Conservation (phyloP, 2,797 vertebrate species). For the Schizopygopsis pylzovi region DNA sequence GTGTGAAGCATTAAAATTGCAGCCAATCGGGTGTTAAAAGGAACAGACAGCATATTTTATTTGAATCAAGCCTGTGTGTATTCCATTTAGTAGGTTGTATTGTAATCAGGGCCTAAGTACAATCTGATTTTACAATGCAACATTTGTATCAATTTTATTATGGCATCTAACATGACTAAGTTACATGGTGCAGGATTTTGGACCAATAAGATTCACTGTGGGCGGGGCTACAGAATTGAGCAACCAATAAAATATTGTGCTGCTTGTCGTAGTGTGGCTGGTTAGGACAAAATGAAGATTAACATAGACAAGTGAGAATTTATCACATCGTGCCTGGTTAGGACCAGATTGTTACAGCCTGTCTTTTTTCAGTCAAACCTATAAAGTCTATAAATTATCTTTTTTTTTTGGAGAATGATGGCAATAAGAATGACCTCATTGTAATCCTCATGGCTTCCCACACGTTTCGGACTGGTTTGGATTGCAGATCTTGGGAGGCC, state of each 20-base stretch:
- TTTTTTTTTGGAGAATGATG: background rate
- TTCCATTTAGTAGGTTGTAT: background rate
- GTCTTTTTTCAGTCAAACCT: background rate
- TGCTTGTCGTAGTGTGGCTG: background rate
- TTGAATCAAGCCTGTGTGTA: background rate
- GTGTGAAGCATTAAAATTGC: no score
- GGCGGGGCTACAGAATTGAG: no score
- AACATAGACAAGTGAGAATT: background rate
- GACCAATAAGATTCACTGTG: background rate
- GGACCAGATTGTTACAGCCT: background rate
- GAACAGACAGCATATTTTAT: background rate
- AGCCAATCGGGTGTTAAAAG: background rate
- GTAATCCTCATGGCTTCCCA: conserved; percentile 14
- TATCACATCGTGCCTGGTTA: background rate
- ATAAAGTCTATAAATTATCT: background rate
- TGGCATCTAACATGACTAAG: background rate
- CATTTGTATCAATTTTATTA: background rate
- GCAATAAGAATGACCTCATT: conserved; percentile 8
- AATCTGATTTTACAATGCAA: background rate
- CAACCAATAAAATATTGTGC: background rate
- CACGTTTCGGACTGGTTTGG: conserved; percentile 34
- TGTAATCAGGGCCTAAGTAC: background rate
- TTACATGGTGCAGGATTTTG: background rate
- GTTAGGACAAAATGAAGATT: background rate
- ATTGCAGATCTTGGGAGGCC: conserved; percentile 18